A percentile compares a stretch with the other conserved stretches of the same genome.
These are phyloP conservation scores for Lagopus leucura DNA, from an alignment of 2,113 vertebrate species.

Conservation along the genomic window DNA sequence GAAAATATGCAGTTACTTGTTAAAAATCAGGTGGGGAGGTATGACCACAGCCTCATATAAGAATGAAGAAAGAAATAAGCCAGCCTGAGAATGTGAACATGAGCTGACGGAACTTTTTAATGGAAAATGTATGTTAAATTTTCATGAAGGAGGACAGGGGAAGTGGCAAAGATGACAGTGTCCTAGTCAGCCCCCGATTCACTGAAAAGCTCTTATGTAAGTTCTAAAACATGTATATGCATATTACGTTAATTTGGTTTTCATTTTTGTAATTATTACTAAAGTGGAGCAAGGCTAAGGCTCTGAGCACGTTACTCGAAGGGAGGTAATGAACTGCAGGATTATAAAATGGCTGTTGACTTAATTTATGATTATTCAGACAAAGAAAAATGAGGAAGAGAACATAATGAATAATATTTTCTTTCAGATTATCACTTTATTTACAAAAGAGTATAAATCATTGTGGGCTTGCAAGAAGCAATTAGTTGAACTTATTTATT, in stretches of 20 bases:
- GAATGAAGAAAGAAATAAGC: background rate
- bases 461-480: background rate
- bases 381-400: conserved; percentile 69
- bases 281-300: conserved; percentile 54
- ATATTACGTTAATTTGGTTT: conserved; percentile 47
- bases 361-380: conserved; percentile 73
- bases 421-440: conserved; percentile 72
- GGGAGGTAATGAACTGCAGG: conserved; percentile 74
- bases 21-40: background rate
- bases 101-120: background rate
- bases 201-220: conserved; percentile 3
- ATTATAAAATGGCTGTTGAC: conserved; percentile 73
- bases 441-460: conserved; percentile 74
- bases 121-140: conserved; percentile 42
- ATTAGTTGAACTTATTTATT: background rate
- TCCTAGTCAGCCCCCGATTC: background rate
- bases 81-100: background rate
- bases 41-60: background rate
- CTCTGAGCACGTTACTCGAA: conserved; percentile 65
- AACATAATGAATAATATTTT: conserved; percentile 76
- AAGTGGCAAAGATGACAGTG: conserved; percentile 1
- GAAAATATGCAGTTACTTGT: background rate
- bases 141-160: background rate
- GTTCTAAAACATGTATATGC: conserved; percentile 27
- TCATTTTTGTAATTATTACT: conserved; percentile 69